A percentile compares a stretch with the other conserved stretches of the same genome.
Evolutionary conservation across 2,797 vertebrate species (phyloP).

Genomic region (Mus spretus): DNA sequence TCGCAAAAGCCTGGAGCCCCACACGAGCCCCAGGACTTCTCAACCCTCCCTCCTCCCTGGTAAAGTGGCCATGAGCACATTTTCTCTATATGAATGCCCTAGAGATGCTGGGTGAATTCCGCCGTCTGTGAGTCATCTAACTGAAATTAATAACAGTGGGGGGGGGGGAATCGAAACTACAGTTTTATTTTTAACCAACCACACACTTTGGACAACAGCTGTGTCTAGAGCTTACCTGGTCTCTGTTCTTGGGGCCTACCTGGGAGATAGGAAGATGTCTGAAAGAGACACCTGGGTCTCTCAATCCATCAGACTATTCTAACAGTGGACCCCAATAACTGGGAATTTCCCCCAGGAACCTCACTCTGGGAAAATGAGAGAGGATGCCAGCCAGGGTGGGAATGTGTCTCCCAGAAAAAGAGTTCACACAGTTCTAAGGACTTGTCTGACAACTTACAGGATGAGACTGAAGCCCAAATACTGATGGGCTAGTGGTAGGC

Average conservation of each 20-base stretch:
- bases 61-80: neutral
- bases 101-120: constrained; percentile 15
- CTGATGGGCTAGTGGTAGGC: neutral
- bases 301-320: neutral
- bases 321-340: neutral
- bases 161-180: neutral
- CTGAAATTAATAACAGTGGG: neutral
- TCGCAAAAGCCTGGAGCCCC: neutral
- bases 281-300: neutral
- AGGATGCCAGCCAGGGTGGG: neutral
- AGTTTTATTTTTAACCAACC: neutral
- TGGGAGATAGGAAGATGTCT: neutral
- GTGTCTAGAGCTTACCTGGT: fast-evolving
- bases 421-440: neutral
- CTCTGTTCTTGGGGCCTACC: neutral
- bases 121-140: constrained; percentile 64
- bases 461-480: neutral
- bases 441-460: neutral
- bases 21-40: neutral
- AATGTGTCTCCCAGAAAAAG: neutral
- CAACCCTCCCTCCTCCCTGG: neutral
- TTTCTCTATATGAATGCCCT: neutral
- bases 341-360: neutral
- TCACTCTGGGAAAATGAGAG: neutral
- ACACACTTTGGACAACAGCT: neutral